Evolutionary conservation across 2,888 invertebrate species (phyloP).

Genomic region (Parapristionchus giblindavisi): DNA sequence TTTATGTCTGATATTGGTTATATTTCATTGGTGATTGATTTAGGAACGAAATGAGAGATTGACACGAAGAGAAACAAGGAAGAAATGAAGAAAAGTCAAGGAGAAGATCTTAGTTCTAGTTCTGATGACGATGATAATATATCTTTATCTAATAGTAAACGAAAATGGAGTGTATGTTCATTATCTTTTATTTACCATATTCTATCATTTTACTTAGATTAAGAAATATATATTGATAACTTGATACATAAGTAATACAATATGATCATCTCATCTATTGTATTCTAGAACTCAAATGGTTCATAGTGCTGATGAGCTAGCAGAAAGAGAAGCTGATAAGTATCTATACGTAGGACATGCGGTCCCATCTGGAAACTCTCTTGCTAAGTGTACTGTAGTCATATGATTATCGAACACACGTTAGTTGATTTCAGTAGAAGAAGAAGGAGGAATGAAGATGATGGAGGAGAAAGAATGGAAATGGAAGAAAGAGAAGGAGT

Average conservation of each 20-base stretch:
- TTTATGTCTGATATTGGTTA: neutral
- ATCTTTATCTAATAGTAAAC: neutral
- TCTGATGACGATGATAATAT: constrained; percentile 32
- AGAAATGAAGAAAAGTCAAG: constrained; percentile 8
- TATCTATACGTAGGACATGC: constrained; percentile 46
- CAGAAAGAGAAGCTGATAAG: constrained; percentile 44
- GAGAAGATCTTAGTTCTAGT: constrained; percentile 34
- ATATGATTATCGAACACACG: neutral
- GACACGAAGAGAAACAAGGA: constrained; percentile 21
- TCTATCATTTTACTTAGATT: too few species aligned
- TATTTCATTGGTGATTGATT: neutral
- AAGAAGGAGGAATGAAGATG: constrained; percentile 6
- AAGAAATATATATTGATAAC: neutral
- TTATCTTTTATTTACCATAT: too few species aligned
- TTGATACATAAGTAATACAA: too few species aligned
- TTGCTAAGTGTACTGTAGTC: neutral
- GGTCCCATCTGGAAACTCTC: constrained; percentile 30
- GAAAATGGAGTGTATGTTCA: too few species aligned
- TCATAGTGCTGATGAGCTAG: constrained; percentile 25
- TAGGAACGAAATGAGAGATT: constrained; percentile 33
- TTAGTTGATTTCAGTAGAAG: constrained; percentile 30
- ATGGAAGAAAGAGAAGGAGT: constrained; percentile 6
- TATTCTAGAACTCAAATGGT: constrained; percentile 18
- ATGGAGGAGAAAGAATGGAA: constrained; percentile 9
- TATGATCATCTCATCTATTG: neutral